These are phyloP conservation scores for Drosophila kurseongensis DNA, from an alignment of 1,140 invertebrate genomes.

Conservation along the genomic window DNA sequence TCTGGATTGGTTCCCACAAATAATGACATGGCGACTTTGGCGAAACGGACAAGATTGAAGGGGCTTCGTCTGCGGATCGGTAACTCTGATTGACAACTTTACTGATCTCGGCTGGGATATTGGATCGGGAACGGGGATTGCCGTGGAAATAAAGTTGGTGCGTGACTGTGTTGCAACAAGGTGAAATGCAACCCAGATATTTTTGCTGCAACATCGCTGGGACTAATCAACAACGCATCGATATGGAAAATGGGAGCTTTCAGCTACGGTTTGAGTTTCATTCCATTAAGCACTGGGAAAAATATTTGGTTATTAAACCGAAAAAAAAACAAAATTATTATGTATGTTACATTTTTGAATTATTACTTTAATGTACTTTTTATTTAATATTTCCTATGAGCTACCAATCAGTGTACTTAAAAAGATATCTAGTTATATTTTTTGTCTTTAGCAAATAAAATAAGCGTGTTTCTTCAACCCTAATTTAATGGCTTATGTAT, in stretches of 20 bases:
- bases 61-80: constrained; percentile 25
- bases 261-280: constrained; percentile 11
- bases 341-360: too few species aligned
- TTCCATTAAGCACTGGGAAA: neutral
- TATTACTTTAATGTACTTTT: too few species aligned
- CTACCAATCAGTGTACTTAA: too few species aligned
- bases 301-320: neutral
- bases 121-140: constrained; percentile 5
- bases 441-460: too few species aligned
- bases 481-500: too few species aligned
- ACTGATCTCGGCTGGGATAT: constrained; percentile 13
- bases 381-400: too few species aligned
- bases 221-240: constrained; percentile 73
- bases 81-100: constrained; percentile 71
- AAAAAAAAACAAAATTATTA: too few species aligned
- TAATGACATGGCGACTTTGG: constrained; percentile 75
- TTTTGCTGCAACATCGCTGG: neutral
- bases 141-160: constrained; percentile 4
- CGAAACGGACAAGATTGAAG: constrained; percentile 36
- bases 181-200: constrained; percentile 23
- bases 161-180: constrained; percentile 36
- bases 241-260: constrained; percentile 44
- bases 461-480: too few species aligned
- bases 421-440: too few species aligned
- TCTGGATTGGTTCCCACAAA: constrained; percentile 76